Evolutionary conservation across 2,888 invertebrate species (phyloP).

Genomic region (Exephanes ischioxanthus): DNA sequence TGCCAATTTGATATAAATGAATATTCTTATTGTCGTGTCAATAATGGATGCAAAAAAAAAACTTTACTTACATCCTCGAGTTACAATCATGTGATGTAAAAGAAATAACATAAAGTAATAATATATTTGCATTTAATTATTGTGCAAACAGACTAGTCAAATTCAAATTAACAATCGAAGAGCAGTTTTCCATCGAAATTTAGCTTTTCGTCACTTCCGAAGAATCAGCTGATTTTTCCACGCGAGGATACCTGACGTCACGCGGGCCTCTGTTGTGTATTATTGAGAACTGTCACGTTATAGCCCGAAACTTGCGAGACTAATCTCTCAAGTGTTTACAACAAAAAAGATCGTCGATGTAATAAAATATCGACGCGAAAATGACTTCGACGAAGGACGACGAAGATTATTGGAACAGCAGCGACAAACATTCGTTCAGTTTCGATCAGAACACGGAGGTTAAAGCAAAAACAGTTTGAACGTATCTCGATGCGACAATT

Average conservation of each 20-base stretch:
- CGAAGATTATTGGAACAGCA: conserved; percentile 93
- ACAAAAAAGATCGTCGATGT: not conserved
- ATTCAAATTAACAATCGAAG: too few relatives aligned
- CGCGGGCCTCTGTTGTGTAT: not conserved
- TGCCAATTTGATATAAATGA: too few relatives aligned
- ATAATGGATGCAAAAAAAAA: too few relatives aligned
- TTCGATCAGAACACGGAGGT: conserved; percentile 92
- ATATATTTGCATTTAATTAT: too few relatives aligned
- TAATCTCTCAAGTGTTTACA: conserved; percentile 6
- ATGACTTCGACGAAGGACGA: conserved; percentile 85
- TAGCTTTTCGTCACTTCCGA: too few relatives aligned
- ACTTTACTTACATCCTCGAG: too few relatives aligned
- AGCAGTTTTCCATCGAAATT: too few relatives aligned
- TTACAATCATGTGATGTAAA: too few relatives aligned
- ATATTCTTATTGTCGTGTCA: too few relatives aligned
- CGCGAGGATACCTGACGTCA: conserved; percentile 19
- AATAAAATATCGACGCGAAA: conserved; percentile 38
- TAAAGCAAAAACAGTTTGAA: conserved; percentile 68
- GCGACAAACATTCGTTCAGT: conserved; percentile 90
- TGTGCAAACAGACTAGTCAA: too few relatives aligned
- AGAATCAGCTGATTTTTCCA: conserved; percentile 26
- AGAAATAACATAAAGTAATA: too few relatives aligned
- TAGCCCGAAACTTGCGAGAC: not conserved
- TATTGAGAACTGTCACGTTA: conserved; percentile 17
- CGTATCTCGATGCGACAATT: conserved; percentile 14